Evolutionary conservation across 2,888 invertebrate species (phyloP).

Genomic region (Drosophila rubida): DNA sequence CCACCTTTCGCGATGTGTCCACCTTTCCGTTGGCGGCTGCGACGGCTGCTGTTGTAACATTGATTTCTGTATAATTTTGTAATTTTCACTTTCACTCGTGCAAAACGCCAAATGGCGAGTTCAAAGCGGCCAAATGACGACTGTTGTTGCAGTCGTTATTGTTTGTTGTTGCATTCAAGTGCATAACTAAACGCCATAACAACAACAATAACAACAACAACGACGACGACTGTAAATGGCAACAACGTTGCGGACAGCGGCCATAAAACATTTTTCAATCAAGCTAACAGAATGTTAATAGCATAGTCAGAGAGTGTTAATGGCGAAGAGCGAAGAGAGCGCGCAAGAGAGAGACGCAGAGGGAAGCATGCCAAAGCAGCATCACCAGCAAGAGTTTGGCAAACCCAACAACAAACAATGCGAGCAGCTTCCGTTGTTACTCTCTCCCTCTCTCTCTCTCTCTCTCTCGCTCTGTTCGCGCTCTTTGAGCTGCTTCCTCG

Average conservation of each 20-base stretch:
- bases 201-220: constrained; percentile 2
- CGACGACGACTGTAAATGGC: constrained; percentile 1
- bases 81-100: constrained; percentile 82
- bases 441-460: constrained; percentile 18
- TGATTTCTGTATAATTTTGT: constrained; percentile 77
- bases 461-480: constrained; percentile 9
- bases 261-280: constrained; percentile 78
- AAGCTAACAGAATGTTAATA: constrained; percentile 78
- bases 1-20: constrained; percentile 43
- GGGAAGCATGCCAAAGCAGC: constrained; percentile 58
- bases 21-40: constrained; percentile 45
- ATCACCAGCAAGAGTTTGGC: constrained; percentile 59
- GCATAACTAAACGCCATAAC: constrained; percentile 24
- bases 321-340: constrained; percentile 20
- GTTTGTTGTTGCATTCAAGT: constrained; percentile 31
- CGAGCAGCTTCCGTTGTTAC: constrained; percentile 38
- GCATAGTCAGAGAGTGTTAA: constrained; percentile 49
- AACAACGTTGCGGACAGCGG: constrained; percentile 4
- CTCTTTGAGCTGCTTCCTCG: constrained; percentile 56
- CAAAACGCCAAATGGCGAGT: constrained; percentile 57
- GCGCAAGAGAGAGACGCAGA: constrained; percentile 1
- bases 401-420: constrained; percentile 46
- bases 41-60: constrained; percentile 48
- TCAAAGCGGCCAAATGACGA: constrained; percentile 62
- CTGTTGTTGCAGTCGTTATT: constrained; percentile 23